Evolutionary conservation across 2,113 vertebrate genomes (phyloP).

Genomic region (Vombatus ursinus): DNA sequence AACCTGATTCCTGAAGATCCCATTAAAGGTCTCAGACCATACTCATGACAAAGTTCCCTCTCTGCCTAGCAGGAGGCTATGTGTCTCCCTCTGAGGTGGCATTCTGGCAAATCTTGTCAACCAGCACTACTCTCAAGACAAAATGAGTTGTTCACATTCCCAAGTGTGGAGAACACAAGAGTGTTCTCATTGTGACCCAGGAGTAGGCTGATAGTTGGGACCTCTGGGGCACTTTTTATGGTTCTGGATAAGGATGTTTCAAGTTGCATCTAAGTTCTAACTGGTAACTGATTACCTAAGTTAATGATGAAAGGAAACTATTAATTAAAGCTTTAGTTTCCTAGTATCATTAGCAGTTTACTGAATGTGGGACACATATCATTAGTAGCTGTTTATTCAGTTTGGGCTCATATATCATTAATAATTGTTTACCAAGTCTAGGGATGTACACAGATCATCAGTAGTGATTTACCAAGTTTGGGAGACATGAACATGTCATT

Average conservation of each 20-base stretch:
- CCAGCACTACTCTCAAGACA: background rate
- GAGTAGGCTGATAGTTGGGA: background rate
- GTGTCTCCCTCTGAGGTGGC: background rate
- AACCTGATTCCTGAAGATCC: background rate
- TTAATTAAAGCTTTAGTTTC: background rate
- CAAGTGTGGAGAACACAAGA: background rate
- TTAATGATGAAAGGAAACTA: background rate
- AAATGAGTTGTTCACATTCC: background rate
- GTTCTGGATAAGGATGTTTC: background rate
- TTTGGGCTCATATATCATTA: background rate
- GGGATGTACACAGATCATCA: background rate
- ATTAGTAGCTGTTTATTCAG: background rate
- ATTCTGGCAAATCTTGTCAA: background rate
- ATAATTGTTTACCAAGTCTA: background rate
- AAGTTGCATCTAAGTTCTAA: background rate
- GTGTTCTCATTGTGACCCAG: background rate
- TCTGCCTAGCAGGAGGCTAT: background rate
- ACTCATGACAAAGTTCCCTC: background rate
- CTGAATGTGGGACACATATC: background rate
- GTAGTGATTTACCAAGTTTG: background rate
- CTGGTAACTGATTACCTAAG: background rate
- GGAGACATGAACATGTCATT: too few relatives aligned
- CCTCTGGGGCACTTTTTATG: background rate
- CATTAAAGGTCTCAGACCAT: background rate
- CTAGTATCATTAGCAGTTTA: background rate